Conservation (phyloP, 2,113 vertebrate genomes). For the Paradisaea rubra region DNA sequence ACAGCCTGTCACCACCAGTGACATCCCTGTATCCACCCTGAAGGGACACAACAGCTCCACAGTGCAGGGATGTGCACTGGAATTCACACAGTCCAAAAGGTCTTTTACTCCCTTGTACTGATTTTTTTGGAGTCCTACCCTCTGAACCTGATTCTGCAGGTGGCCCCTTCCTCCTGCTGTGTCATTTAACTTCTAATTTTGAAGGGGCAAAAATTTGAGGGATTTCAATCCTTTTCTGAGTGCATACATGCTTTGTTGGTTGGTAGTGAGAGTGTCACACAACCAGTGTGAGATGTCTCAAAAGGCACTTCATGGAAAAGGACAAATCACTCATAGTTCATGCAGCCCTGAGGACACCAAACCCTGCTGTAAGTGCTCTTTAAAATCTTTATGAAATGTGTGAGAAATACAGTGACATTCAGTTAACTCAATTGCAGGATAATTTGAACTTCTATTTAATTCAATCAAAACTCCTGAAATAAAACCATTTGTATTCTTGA, state of each 20-base stretch:
- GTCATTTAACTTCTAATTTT: neutral
- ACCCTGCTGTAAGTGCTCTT: neutral
- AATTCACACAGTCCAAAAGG: neutral
- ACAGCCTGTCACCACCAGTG: neutral
- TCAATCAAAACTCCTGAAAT: slow-evolving; percentile 1
- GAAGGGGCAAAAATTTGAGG: neutral
- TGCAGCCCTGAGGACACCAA: neutral
- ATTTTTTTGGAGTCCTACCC: neutral
- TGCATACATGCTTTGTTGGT: neutral
- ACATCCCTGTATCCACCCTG: neutral
- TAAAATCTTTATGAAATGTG: neutral
- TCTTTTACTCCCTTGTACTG: neutral
- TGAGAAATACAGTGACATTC: slow-evolving; percentile 18
- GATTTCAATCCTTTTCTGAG: neutral
- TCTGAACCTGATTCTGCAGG: neutral
- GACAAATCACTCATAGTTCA: neutral
- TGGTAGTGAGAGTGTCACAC: neutral
- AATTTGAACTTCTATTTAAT: slow-evolving; percentile 13
- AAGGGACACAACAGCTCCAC: neutral
- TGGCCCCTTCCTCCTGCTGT: neutral
- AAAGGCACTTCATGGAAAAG: neutral
- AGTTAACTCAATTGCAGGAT: neutral
- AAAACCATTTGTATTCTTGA: neutral
- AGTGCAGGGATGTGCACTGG: neutral
- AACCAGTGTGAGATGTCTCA: neutral